phyloP scores from a whole-genome alignment of 2,888 invertebrate species.

The Tipula vernalis region DNA sequence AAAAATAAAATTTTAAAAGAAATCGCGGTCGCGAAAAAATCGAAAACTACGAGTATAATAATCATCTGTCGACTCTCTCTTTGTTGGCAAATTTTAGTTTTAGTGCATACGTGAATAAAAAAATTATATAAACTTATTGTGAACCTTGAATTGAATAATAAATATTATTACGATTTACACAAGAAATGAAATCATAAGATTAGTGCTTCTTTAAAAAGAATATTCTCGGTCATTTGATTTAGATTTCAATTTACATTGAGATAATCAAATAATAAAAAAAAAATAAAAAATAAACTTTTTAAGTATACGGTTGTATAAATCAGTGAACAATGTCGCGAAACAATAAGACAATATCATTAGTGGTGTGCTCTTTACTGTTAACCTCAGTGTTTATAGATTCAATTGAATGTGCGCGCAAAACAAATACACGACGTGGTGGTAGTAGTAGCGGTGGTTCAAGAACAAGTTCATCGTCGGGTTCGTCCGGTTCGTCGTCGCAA shows the following conservation, averaged over 20 bases:
- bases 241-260: background rate
- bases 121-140: background rate
- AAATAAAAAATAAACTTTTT: background rate
- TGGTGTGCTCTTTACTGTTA: background rate
- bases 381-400: background rate
- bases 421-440: background rate
- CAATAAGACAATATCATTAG: background rate
- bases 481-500: background rate
- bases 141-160: background rate
- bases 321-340: background rate
- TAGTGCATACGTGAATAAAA: background rate
- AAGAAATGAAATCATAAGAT: background rate
- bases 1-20: background rate
- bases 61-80: background rate
- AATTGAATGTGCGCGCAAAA: constrained; percentile 7
- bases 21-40: background rate
- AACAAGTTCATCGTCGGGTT: background rate
- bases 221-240: background rate
- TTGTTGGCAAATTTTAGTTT: background rate
- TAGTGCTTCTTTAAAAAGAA: background rate
- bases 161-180: background rate
- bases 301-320: background rate
- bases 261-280: background rate
- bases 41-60: background rate
- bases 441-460: background rate